Evolutionary conservation across 2,797 vertebrate genomes (phyloP).

Genomic region (Lutjanus campechanus): DNA sequence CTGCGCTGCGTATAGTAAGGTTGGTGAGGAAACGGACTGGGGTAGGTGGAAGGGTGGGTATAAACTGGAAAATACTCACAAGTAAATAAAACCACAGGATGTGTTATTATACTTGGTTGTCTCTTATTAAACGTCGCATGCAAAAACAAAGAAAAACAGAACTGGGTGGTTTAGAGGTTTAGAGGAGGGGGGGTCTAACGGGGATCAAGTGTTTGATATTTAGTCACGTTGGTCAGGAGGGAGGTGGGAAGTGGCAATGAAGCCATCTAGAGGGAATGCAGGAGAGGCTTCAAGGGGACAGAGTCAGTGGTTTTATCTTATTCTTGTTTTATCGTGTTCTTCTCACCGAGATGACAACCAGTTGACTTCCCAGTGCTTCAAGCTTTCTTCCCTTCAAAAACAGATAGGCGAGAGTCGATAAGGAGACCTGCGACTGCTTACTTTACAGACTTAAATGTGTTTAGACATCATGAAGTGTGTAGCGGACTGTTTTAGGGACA

Average conservation of each 20-base stretch:
- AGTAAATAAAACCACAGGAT: constrained; percentile 44
- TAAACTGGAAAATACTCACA: constrained; percentile 34
- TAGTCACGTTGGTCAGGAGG: constrained; percentile 51
- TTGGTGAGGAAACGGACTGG: constrained; percentile 46
- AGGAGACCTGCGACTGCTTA: constrained; percentile 63
- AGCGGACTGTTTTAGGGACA: constrained; percentile 46
- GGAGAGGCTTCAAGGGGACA: constrained; percentile 53
- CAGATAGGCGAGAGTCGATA: constrained; percentile 77
- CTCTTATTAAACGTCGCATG: constrained; percentile 60
- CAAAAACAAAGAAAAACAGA: constrained; percentile 61
- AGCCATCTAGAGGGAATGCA: constrained; percentile 57
- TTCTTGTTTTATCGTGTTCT: constrained; percentile 62
- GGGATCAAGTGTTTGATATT: constrained; percentile 51
- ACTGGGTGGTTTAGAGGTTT: constrained; percentile 42
- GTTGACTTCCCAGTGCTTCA: constrained; percentile 90
- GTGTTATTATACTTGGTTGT: constrained; percentile 46
- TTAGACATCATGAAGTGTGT: constrained; percentile 37
- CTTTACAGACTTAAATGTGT: constrained; percentile 49
- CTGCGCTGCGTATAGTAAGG: constrained; percentile 12
- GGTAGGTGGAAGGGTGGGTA: constrained; percentile 46
- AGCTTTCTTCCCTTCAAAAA: constrained; percentile 89
- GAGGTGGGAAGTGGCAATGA: constrained; percentile 40
- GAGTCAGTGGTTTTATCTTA: constrained; percentile 59
- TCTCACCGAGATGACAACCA: constrained; percentile 88
- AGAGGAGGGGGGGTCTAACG: constrained; percentile 3